A percentile compares a stretch with the other conserved stretches of the same genome.
Conservation (phyloP, 2,797 vertebrate species). For the Sebastes oblongus region DNA sequence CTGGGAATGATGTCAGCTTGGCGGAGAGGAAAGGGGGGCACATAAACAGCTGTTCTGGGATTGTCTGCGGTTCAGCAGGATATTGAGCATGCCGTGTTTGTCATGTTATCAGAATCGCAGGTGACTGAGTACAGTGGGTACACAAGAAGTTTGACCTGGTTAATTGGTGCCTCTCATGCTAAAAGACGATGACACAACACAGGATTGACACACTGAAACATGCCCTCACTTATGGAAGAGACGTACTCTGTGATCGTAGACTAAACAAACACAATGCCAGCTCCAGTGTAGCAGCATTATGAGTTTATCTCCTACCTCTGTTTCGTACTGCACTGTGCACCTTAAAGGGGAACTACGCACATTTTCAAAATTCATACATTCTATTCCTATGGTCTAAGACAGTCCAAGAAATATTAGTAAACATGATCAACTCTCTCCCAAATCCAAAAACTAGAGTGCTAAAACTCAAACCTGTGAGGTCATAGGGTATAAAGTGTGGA, state of each 20-base stretch:
- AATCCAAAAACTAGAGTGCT: neutral
- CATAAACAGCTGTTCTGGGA: conserved; percentile 77
- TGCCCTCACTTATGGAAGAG: conserved; percentile 16
- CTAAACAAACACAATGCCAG: conserved; percentile 34
- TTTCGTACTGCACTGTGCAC: neutral
- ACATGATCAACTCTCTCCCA: neutral
- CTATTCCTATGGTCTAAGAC: neutral
- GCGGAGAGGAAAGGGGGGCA: conserved; percentile 37
- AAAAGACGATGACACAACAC: conserved; percentile 32
- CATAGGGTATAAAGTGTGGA: neutral
- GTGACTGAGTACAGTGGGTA: conserved; percentile 20
- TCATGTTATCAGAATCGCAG: conserved; percentile 58
- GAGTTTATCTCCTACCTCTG: conserved; percentile 3
- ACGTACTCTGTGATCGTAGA: conserved; percentile 10
- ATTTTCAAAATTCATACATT: neutral
- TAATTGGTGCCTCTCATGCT: conserved; percentile 52
- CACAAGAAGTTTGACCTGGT: conserved; percentile 49
- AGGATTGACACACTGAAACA: conserved; percentile 43
- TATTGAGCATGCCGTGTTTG: conserved; percentile 45
- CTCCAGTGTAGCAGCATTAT: neutral
- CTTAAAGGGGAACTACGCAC: neutral
- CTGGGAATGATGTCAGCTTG: conserved; percentile 80
- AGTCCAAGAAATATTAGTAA: neutral
- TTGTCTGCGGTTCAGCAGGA: conserved; percentile 49
- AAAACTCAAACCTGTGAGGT: neutral